Evolutionary conservation across 2,113 vertebrate species (phyloP).

Genomic region (Epinephelus lanceolatus): DNA sequence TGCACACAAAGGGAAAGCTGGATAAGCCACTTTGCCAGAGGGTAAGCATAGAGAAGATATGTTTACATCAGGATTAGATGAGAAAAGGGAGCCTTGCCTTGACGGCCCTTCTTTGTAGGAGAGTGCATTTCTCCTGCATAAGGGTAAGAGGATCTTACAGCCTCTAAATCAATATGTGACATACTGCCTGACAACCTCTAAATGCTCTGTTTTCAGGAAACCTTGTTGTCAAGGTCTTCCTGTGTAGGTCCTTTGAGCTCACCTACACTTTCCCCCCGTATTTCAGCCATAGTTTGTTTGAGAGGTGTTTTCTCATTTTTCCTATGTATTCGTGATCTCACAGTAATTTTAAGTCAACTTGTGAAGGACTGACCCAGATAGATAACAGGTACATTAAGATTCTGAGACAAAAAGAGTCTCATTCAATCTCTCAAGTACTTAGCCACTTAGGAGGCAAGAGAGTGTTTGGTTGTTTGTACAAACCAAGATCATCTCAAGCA

Average conservation of each 20-base stretch:
- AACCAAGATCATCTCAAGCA: neutral
- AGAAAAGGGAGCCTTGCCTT: slow-evolving; percentile 27
- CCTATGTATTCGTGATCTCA: slow-evolving; percentile 21
- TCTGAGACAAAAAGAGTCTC: neutral
- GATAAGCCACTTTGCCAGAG: slow-evolving; percentile 16
- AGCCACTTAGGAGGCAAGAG: neutral
- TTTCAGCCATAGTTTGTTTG: neutral
- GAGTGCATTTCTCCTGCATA: slow-evolving; percentile 43
- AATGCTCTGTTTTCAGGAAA: slow-evolving; percentile 11
- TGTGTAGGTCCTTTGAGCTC: slow-evolving; percentile 5
- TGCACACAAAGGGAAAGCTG: slow-evolving; percentile 25
- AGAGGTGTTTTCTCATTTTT: neutral
- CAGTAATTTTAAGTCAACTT: slow-evolving; percentile 45
- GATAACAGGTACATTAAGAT: neutral
- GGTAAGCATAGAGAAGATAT: slow-evolving; percentile 19
- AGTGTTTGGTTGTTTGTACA: neutral
- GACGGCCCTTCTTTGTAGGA: neutral
- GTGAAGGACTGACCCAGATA: neutral
- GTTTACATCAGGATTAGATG: slow-evolving; percentile 38
- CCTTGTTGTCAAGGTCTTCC: slow-evolving; percentile 32
- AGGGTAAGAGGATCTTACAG: slow-evolving; percentile 57
- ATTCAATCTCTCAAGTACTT: slow-evolving; percentile 1
- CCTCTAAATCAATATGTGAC: slow-evolving; percentile 53
- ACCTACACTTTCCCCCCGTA: neutral
- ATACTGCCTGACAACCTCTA: slow-evolving; percentile 19